Base-by-base conservation (phyloP, 2,797 vertebrate species). In the Danio choprae region DNA sequence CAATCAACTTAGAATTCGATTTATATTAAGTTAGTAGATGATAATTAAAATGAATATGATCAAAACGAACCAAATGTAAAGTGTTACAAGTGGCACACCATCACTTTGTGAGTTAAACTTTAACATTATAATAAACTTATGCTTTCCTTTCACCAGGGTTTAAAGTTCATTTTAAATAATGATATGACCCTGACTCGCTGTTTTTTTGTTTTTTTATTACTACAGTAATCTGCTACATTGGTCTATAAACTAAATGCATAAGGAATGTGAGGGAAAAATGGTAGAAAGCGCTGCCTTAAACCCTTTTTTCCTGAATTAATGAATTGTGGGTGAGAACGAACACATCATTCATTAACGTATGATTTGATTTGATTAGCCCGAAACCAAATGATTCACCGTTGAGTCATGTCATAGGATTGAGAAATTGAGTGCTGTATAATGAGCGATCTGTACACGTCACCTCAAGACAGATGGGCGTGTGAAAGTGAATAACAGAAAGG, bases 311-410 rank as follows among this genome's bases (percentile, higher is more conserved):
- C 3, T 13, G 64, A 16, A 7, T 65, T 55, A 65, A 65, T 40
- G 43, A 5, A 44, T n/a, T n/a, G 56, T 53, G 38, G 46, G 38
- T 79, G 38, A 79, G 59, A 71, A 63, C 7, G 15, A 43, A 73
- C 16, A 56, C 16, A 72, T 64, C 13, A 56, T 41, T 65, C 36
- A 74, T 58, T n/a, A 58, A 73, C 22, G 10, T 75, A 58, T 65
- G 59, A 70, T 71, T 58, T 71, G 56, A 79, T 78, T 79, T 71
- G 55, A 71, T 79, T 62, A 22, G 53, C 75, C n/a, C n/a, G 7
- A 71, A 63, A 55, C 18, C 20, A 44, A 65, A 56, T 73, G 59
- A 65, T 73, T 73, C 50, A 46, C 48, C n/a, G 22, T 60, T 40
- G 78, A 65, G 50, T 80, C 69, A 65, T 11, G 50, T 73, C 60